Evolutionary conservation across 2,797 vertebrate genomes (phyloP).

Genomic region (Danio tinwini): DNA sequence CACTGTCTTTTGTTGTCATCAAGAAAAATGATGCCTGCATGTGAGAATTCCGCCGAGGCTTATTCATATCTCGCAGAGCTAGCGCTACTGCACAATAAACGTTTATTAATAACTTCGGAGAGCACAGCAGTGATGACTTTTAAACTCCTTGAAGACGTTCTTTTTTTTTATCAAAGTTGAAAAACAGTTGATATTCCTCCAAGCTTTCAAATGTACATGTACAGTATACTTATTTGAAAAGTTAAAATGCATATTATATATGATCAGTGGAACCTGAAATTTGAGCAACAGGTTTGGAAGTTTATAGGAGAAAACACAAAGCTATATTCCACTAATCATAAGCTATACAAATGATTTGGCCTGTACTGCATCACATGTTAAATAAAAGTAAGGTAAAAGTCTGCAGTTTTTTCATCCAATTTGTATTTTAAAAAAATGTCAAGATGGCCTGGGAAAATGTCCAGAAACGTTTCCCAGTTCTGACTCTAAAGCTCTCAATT

Average conservation of each 20-base stretch:
- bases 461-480: not conserved
- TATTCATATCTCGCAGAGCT: constrained; percentile 73
- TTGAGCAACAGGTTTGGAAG: not conserved
- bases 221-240: not conserved
- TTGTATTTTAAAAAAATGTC: not conserved
- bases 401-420: not conserved
- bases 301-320: not conserved
- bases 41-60: constrained; percentile 71
- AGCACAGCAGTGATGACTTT: constrained; percentile 62
- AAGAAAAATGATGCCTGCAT: constrained; percentile 77
- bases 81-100: constrained; percentile 69
- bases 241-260: not conserved
- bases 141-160: constrained; percentile 56
- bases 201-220: constrained; percentile 3
- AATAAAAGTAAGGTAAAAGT: not conserved
- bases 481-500: not conserved
- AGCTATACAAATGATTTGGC: not conserved
- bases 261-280: not conserved
- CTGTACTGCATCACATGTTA: not conserved
- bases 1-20: constrained; percentile 70
- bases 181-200: constrained; percentile 22
- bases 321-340: not conserved
- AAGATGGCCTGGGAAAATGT: not conserved
- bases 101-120: constrained; percentile 76
- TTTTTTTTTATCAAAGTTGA: constrained; percentile 9